phyloP scores from a whole-genome alignment of 2,797 vertebrate genomes.

The Pipistrellus kuhlii region DNA sequence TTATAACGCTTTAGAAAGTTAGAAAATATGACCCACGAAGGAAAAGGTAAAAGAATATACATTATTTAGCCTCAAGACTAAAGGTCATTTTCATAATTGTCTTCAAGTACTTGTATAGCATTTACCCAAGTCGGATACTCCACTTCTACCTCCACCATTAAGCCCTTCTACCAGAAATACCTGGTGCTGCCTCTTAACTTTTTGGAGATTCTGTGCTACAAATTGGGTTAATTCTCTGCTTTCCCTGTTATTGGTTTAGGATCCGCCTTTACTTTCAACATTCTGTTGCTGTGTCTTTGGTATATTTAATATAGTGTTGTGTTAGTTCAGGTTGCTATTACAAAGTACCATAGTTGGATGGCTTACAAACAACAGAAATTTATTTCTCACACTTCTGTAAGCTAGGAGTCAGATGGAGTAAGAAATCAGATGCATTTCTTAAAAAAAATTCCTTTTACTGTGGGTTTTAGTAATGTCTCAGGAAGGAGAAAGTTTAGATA shows the following conservation, averaged over 20 bases:
- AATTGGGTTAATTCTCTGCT: neutral
- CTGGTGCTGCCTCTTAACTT: neutral
- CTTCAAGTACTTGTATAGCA: conserved; percentile 30
- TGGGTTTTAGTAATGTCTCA: neutral
- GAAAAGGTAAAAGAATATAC: conserved; percentile 11
- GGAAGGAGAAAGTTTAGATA: neutral
- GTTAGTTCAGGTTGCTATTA: neutral
- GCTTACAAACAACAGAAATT: neutral
- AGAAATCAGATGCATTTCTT: conserved; percentile 5
- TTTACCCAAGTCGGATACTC: neutral
- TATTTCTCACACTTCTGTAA: neutral
- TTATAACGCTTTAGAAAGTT: conserved; percentile 37
- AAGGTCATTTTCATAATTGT: conserved; percentile 56
- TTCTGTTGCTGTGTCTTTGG: neutral
- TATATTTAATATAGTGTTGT: neutral
- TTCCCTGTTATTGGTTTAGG: neutral
- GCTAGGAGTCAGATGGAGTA: neutral
- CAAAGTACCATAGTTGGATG: neutral
- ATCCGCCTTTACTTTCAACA: neutral
- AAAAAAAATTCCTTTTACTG: neutral
- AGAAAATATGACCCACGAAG: conserved; percentile 1
- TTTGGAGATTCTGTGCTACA: neutral
- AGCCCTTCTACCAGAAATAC: neutral
- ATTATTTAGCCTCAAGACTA: conserved; percentile 11
- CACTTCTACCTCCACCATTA: neutral